Base-by-base conservation (phyloP, 2,888 invertebrate species). In the Acanthosoma haemorrhoidale region DNA sequence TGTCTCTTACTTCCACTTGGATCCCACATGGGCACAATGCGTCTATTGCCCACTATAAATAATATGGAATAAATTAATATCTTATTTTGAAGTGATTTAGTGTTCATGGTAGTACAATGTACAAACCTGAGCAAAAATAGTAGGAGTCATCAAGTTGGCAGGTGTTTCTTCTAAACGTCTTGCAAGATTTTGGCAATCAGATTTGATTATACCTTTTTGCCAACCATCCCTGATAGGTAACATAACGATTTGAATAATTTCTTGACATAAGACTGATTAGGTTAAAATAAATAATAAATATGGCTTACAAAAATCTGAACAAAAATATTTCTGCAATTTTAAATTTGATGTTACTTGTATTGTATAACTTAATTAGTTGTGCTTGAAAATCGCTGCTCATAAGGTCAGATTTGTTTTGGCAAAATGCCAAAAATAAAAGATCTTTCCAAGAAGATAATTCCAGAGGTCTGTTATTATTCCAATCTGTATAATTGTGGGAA, bases 101-200 rank as follows among this genome's bases (percentile, higher is more conserved):
- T 31, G 32, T 32, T 11, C 4, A 32, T 4, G 3, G 16, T 59
- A 32, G 16, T 9, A n/a, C 29, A 29, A 32, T 32, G 9, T 31
- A 11, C 21, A n/a, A 25, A 80, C 79, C 74, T 88, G 84, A 2
- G 89, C 87, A 75, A 92, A 87, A 74, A 86, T 85, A 1, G 87
- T 83, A 0, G 92, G 92, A 0, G 91, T 90, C 87, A 92, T 88
- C 76, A 84, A 81, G 78, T 92, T 92, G 32, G 91, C 87, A 3
- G 92, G 91, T 76, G 87, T 87, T 78, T 92, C 91, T 75, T 87
- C 85, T n/a, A 92, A 81, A 74, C 81, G 82, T 8, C 91, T 83
- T 18, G 90, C 89, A 81, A 90, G 85, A 80, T 92, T 92, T 81
- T 92, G 92, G 1, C 87, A 88, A 51, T 84, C 82, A 0, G 87